Conservation (phyloP, 35 echinoderm and acorn worm species). For the Chiridota heheva region DNA sequence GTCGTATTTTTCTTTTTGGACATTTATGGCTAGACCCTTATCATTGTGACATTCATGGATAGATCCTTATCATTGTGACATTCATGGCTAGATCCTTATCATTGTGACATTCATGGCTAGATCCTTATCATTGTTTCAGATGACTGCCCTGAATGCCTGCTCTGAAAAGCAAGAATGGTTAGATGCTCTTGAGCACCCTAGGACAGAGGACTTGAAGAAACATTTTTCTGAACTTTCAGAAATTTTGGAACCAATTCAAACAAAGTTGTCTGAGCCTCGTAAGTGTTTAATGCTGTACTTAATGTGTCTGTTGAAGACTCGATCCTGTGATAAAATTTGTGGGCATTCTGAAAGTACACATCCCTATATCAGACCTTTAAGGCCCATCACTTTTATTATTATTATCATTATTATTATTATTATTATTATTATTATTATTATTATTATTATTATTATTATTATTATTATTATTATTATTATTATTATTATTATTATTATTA, state of each 20-base stretch:
- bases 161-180: slow-evolving; percentile 86
- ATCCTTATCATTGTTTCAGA: slow-evolving; percentile 34
- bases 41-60: not conserved
- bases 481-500: too few relatives aligned
- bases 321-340: not conserved
- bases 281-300: slow-evolving; percentile 34
- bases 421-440: slow-evolving; percentile 2
- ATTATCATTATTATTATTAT: not conserved
- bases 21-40: not conserved
- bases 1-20: not conserved
- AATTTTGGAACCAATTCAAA: slow-evolving; percentile 71
- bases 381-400: not conserved
- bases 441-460: not conserved
- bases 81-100: not conserved
- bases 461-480: too few relatives aligned
- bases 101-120: not conserved
- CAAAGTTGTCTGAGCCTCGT: slow-evolving; percentile 82
- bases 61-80: not conserved
- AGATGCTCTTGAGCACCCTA: slow-evolving; percentile 40
- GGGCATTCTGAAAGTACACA: not conserved
- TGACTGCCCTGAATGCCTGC: slow-evolving; percentile 85
- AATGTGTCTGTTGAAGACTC: not conserved
- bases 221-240: slow-evolving; percentile 56
- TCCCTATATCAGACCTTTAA: not conserved
- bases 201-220: slow-evolving; percentile 61